Evolutionary conservation across 2,888 invertebrate species (phyloP), one percentile per base, ranked within the genome.

Genomic region (Meganola albula): DNA sequence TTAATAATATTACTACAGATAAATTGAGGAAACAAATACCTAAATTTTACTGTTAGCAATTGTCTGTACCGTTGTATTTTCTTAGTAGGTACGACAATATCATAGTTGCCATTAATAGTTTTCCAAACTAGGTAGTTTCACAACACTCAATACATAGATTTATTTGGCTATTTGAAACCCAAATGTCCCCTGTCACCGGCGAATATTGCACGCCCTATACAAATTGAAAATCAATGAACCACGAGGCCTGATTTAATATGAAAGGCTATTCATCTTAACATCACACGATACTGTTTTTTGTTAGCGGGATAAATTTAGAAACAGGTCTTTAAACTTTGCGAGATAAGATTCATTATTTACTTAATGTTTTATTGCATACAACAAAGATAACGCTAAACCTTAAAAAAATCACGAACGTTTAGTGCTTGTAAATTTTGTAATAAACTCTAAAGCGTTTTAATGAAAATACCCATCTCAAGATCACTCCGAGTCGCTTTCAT

Each of bases 141-240:
- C 43, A 46, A 52, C 45, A 56, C 55, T 58, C 53, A 48, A 50
- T 49, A 56, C 53, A 56, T 43, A 58, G 58, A 74, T 72, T 70
- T 69, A 74, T 74, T 67, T 63, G 61, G 58, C 62, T 64, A 59
- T 68, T 63, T 57, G 56, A 60, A 58, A 45, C 54, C 49, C 42
- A 51, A 53, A 54, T 55, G 63, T 56, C 58, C 63, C 58, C 54
- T 51, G 55, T 43, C 37, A 34, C 45, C 50, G 45, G 40, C 46
- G 48, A 51, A 53, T 50, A 53, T 57, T 61, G 66, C 63, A 63
- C 63, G 68, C 59, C 59, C 60, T 61, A 65, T 72, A 68, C 74
- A 77, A 80, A 82, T 80, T 77, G 80, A 82, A 83, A 83, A 79
- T 78, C 79, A 82, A 79, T 79, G 76, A 77, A 76, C 74, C 73